These are phyloP conservation scores for Dasypolia templi DNA, from an alignment of 2,888 invertebrate genomes.

Conservation along the genomic window DNA sequence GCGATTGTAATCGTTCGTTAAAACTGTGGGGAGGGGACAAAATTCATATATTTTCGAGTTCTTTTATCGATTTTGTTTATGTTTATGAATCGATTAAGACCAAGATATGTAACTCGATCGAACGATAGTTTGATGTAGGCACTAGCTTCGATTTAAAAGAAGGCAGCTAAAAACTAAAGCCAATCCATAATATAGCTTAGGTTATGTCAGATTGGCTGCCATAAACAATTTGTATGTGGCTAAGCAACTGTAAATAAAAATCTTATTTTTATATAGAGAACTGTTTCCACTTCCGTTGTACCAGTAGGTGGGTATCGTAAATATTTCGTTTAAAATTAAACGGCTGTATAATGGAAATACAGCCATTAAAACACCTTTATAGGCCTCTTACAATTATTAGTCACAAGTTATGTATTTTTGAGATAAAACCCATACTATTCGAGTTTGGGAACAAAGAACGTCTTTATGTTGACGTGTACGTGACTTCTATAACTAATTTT, in stretches of 20 bases:
- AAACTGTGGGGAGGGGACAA: background rate
- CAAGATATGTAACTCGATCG: background rate
- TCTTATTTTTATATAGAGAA: slow-evolving; percentile 45
- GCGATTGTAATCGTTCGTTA: slow-evolving; percentile 32
- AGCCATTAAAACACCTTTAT: slow-evolving; percentile 18
- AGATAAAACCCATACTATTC: slow-evolving; percentile 45
- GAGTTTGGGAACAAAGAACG: slow-evolving; percentile 27
- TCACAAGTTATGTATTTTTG: slow-evolving; percentile 54
- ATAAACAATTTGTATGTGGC: background rate
- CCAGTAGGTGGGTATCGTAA: slow-evolving; percentile 74
- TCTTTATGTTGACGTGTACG: slow-evolving; percentile 21
- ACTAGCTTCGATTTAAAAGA: background rate
- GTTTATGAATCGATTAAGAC: background rate
- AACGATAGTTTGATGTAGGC: background rate
- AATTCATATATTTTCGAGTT: background rate
- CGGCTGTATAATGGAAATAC: slow-evolving; percentile 39
- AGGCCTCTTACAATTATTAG: slow-evolving; percentile 53
- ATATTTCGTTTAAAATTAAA: slow-evolving; percentile 46
- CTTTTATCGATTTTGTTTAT: background rate
- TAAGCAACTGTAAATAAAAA: slow-evolving; percentile 42
- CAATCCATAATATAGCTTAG: slow-evolving; percentile 15
- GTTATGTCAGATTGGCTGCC: slow-evolving; percentile 6
- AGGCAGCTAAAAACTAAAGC: background rate
- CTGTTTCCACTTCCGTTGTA: slow-evolving; percentile 65
- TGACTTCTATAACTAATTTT: slow-evolving; percentile 49